phyloP scores from a whole-genome alignment of 2,888 invertebrate genomes.

The Agonopterix heracliana region DNA sequence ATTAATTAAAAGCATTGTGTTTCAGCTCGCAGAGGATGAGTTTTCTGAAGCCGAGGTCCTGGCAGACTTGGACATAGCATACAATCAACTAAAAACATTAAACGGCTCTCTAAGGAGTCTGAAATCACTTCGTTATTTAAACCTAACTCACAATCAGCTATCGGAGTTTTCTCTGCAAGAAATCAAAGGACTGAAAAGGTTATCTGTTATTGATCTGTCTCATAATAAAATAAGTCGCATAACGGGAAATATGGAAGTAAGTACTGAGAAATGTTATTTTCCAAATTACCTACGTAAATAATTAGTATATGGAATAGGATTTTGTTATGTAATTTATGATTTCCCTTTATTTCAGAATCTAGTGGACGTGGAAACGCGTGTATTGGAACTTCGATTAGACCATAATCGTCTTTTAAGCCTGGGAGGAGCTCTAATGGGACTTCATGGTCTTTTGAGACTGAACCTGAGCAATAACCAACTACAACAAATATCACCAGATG shows the following conservation, averaged over 20 bases:
- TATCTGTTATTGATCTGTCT: slow-evolving; percentile 85
- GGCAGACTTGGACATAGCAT: slow-evolving; percentile 82
- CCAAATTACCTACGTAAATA: no score
- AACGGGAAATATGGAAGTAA: slow-evolving; percentile 80
- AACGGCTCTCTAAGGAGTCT: slow-evolving; percentile 84
- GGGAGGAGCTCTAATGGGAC: slow-evolving; percentile 84
- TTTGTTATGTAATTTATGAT: no score
- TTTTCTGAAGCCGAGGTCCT: slow-evolving; percentile 82
- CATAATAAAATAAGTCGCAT: slow-evolving; percentile 83
- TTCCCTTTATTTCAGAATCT: slow-evolving; percentile 75
- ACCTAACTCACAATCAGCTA: slow-evolving; percentile 85
- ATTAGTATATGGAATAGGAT: no score
- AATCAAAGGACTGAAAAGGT: slow-evolving; percentile 81
- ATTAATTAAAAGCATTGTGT: slow-evolving; percentile 4
- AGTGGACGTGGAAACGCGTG: slow-evolving; percentile 84
- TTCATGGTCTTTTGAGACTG: slow-evolving; percentile 82
- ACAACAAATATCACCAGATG: slow-evolving; percentile 83
- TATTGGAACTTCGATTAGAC: slow-evolving; percentile 83
- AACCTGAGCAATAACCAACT: slow-evolving; percentile 86
- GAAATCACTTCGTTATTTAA: slow-evolving; percentile 80
- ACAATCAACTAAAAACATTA: slow-evolving; percentile 82
- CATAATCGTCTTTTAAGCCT: slow-evolving; percentile 83
- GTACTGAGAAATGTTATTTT: slow-evolving; percentile 8
- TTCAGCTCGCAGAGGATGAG: slow-evolving; percentile 83
- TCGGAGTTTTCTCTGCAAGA: slow-evolving; percentile 88